Conservation (phyloP, 2,888 invertebrate genomes). For the Yponomeuta sedellus region DNA sequence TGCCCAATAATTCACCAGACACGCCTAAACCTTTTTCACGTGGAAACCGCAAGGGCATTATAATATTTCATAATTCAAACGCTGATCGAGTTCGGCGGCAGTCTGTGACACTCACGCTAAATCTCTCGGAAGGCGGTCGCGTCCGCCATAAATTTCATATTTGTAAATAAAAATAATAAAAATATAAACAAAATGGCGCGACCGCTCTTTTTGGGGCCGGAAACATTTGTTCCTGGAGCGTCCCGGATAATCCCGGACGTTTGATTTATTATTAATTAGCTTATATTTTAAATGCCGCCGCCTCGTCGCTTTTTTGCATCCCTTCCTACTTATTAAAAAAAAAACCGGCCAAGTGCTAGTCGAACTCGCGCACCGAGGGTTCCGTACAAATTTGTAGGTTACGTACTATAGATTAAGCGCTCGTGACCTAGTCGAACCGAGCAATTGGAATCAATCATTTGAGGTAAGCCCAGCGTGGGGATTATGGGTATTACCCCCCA, state of each 20-base stretch:
- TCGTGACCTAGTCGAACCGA: too few species aligned
- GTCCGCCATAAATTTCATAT: constrained; percentile 58
- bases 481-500: too few species aligned
- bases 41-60: constrained; percentile 56
- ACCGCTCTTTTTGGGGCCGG: constrained; percentile 55
- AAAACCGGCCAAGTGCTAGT: too few species aligned
- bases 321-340: background rate
- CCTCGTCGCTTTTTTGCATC: constrained; percentile 10
- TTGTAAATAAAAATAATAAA: constrained; percentile 72
- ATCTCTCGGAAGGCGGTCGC: constrained; percentile 73
- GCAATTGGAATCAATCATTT: too few species aligned
- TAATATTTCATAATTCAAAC: constrained; percentile 65
- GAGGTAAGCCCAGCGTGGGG: too few species aligned
- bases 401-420: too few species aligned
- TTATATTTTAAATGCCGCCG: constrained; percentile 28
- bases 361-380: too few species aligned
- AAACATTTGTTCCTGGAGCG: constrained; percentile 69
- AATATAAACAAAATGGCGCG: constrained; percentile 52
- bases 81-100: constrained; percentile 54
- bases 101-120: constrained; percentile 72
- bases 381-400: too few species aligned
- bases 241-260: constrained; percentile 62
- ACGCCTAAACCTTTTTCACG: constrained; percentile 39
- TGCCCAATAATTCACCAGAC: constrained; percentile 5
- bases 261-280: constrained; percentile 75